These are phyloP conservation scores for Gallirallus australis DNA, from an alignment of 2,797 vertebrate species.

Conservation along the genomic window DNA sequence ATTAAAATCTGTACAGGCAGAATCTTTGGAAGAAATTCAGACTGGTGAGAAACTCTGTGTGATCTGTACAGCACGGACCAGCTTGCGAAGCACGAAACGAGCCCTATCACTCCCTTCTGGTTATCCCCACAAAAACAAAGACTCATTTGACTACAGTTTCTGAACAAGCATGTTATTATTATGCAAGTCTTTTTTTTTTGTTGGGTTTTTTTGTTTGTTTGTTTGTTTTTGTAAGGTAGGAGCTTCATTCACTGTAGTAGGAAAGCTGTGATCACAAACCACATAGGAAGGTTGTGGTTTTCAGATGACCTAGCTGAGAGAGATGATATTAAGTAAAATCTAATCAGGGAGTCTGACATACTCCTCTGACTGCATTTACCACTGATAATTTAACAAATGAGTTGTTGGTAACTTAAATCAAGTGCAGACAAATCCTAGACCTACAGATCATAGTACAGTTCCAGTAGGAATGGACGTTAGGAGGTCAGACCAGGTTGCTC, in stretches of 20 bases:
- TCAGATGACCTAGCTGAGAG: not conserved
- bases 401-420: not conserved
- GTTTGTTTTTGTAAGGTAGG: not conserved
- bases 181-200: not conserved
- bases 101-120: not conserved
- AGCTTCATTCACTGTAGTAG: not conserved
- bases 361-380: not conserved
- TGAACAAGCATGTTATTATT: not conserved
- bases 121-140: not conserved
- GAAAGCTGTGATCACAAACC: not conserved
- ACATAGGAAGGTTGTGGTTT: not conserved
- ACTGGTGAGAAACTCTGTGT: not conserved
- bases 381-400: not conserved
- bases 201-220: not conserved
- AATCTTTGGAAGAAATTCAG: conserved; percentile 1
- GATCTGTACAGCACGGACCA: not conserved
- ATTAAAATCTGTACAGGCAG: not conserved
- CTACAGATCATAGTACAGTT: not conserved
- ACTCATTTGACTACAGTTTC: not conserved
- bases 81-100: not conserved
- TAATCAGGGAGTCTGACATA: not conserved
- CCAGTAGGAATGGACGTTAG: not conserved
- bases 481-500: not conserved
- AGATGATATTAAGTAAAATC: not conserved
- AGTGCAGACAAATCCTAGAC: not conserved